Conservation (phyloP, 2,797 vertebrate species). For the Lepilemur septentrionalis region DNA sequence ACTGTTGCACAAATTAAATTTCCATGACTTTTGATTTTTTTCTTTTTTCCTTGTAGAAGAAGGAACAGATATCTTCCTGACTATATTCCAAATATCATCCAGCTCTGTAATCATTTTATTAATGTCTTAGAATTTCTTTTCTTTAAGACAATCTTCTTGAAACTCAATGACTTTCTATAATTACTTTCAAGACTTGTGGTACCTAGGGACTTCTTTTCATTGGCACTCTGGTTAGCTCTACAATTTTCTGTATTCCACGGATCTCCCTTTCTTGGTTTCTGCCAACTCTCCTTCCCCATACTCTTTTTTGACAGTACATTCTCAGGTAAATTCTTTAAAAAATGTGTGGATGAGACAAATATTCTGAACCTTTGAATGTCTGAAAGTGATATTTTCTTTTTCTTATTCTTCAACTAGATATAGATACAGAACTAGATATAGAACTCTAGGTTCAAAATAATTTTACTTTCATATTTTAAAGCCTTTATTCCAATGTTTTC, state of each 20-base stretch:
- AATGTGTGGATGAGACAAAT: neutral
- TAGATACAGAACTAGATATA: neutral
- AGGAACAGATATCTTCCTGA: neutral
- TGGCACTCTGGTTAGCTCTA: neutral
- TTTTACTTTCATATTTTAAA: neutral
- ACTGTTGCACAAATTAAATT: neutral
- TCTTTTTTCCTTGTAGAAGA: neutral
- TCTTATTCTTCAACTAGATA: neutral
- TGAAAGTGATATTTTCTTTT: neutral
- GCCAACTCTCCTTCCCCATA: rapidly evolving
- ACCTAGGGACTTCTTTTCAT: neutral
- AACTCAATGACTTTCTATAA: neutral
- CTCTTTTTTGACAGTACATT: too few relatives aligned
- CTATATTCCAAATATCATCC: neutral
- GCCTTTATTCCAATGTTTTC: neutral
- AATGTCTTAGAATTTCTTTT: neutral
- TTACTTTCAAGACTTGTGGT: neutral
- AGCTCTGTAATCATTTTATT: neutral
- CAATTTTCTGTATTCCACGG: neutral
- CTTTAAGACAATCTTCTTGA: neutral
- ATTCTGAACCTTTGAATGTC: neutral
- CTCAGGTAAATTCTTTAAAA: conserved; percentile 1
- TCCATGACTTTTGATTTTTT: neutral
- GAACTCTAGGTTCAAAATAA: neutral
- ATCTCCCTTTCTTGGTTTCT: neutral